Conservation (phyloP, 2,888 invertebrate species). For the Idaea biselata region DNA sequence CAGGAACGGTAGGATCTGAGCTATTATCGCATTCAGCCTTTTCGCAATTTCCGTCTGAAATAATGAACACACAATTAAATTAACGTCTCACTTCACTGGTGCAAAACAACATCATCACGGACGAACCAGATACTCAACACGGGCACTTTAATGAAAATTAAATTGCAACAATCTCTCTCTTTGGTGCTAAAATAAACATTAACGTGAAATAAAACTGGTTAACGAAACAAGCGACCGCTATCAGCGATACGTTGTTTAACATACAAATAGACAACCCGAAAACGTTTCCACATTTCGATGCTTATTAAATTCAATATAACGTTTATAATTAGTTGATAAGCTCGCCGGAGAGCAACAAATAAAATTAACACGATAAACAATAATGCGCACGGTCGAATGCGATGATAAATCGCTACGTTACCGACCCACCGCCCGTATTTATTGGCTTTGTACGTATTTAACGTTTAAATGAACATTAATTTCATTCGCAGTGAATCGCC, state of each 20-base stretch:
- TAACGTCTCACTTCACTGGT: slow-evolving; percentile 23
- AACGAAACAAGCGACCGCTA: slow-evolving; percentile 49
- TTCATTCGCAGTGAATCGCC: slow-evolving; percentile 73
- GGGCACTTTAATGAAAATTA: slow-evolving; percentile 37
- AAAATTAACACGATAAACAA: slow-evolving; percentile 77
- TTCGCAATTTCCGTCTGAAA: slow-evolving; percentile 97
- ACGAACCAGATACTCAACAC: slow-evolving; percentile 38
- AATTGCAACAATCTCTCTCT: slow-evolving; percentile 40
- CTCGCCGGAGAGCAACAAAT: slow-evolving; percentile 64
- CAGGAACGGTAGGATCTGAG: slow-evolving; percentile 95
- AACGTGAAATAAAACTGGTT: slow-evolving; percentile 55
- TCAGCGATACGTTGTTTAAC: slow-evolving; percentile 42
- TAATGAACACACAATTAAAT: slow-evolving; percentile 32
- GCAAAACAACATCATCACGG: slow-evolving; percentile 23
- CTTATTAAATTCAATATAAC: slow-evolving; percentile 63
- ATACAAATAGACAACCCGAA: slow-evolving; percentile 56
- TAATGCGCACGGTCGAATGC: slow-evolving; percentile 59
- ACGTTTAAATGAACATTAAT: slow-evolving; percentile 75
- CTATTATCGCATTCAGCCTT: slow-evolving; percentile 95
- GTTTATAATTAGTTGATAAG: slow-evolving; percentile 70
- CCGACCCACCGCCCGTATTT: slow-evolving; percentile 49
- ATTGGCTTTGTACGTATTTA: slow-evolving; percentile 73
- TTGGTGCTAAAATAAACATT: slow-evolving; percentile 58
- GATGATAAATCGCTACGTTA: slow-evolving; percentile 70
- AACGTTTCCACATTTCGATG: slow-evolving; percentile 65